Percentiles rank a stretch among this genome's conserved stretches.
Conservation (phyloP, 2,113 vertebrate species). For the Motacilla alba region DNA sequence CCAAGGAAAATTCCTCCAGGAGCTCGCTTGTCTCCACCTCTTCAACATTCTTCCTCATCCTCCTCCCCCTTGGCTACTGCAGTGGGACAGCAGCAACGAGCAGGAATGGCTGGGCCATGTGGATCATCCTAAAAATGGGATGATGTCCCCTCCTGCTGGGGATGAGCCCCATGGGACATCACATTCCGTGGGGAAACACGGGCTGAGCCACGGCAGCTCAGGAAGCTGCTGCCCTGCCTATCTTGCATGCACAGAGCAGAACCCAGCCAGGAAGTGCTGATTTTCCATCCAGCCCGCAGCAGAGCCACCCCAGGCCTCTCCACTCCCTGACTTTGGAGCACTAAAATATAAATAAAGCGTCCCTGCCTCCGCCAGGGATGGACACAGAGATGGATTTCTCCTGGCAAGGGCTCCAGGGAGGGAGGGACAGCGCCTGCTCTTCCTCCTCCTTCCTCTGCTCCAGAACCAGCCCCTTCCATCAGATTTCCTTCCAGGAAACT, state of each 20-base stretch:
- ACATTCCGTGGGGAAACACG: fast-evolving
- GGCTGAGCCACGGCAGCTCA: background rate
- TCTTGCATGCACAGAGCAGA: fast-evolving
- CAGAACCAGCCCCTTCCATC: background rate
- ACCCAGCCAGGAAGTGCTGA: background rate
- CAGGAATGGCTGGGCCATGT: background rate
- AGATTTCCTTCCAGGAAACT: background rate
- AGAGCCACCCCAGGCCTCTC: background rate
- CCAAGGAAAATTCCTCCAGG: background rate
- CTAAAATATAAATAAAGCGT: background rate
- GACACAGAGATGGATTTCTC: background rate
- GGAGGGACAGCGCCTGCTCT: background rate
- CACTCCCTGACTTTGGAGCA: background rate
- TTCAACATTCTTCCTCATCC: background rate
- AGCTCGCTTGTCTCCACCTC: background rate
- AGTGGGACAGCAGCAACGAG: background rate
- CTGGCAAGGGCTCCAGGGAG: background rate
- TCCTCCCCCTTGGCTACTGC: background rate
- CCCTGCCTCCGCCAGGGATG: background rate
- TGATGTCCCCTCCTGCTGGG: background rate
- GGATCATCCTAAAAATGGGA: background rate
- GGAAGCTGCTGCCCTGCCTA: background rate
- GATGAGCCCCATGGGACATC: background rate
- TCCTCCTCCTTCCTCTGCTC: background rate
- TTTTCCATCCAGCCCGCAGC: background rate